A percentile compares a stretch with the other conserved stretches of the same genome.
phyloP scores from a whole-genome alignment of 2,888 invertebrate genomes.

The Andrena minutula region DNA sequence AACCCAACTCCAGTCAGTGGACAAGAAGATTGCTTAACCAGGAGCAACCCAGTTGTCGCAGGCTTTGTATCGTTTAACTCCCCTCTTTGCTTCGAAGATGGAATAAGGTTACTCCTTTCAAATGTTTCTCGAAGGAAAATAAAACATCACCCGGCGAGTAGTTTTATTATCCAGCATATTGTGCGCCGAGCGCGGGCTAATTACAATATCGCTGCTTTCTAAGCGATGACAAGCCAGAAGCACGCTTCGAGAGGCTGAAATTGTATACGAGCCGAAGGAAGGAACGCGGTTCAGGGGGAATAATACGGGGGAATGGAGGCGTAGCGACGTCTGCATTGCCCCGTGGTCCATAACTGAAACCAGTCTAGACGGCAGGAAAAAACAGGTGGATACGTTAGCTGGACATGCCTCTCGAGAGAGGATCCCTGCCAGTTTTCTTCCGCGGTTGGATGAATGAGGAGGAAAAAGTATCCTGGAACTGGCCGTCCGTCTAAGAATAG shows the following conservation, averaged over 20 bases:
- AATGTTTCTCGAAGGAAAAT: too few relatives aligned
- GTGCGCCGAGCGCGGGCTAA: too few relatives aligned
- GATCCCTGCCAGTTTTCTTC: conserved; percentile 32
- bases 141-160: too few relatives aligned
- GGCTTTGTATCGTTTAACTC: too few relatives aligned
- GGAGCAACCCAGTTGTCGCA: too few relatives aligned
- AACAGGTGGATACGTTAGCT: conserved; percentile 42
- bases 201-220: conserved; percentile 18
- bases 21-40: too few relatives aligned
- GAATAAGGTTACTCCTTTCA: too few relatives aligned
- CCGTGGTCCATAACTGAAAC: conserved; percentile 64
- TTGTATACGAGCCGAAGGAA: conserved; percentile 3
- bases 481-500: conserved; percentile 30
- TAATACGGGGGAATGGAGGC: conserved; percentile 28
- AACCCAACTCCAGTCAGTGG: too few relatives aligned
- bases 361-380: conserved; percentile 50
- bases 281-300: not conserved
- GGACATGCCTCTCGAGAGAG: conserved; percentile 41
- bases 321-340: conserved; percentile 35
- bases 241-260: conserved; percentile 28
- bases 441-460: conserved; percentile 32
- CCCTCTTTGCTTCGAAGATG: too few relatives aligned
- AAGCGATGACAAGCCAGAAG: conserved; percentile 2
- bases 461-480: conserved; percentile 22
- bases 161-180: too few relatives aligned